Evolutionary conservation across 2,113 vertebrate genomes (phyloP), one percentile per base, ranked within the genome.

Genomic region (Trogon melanurus): DNA sequence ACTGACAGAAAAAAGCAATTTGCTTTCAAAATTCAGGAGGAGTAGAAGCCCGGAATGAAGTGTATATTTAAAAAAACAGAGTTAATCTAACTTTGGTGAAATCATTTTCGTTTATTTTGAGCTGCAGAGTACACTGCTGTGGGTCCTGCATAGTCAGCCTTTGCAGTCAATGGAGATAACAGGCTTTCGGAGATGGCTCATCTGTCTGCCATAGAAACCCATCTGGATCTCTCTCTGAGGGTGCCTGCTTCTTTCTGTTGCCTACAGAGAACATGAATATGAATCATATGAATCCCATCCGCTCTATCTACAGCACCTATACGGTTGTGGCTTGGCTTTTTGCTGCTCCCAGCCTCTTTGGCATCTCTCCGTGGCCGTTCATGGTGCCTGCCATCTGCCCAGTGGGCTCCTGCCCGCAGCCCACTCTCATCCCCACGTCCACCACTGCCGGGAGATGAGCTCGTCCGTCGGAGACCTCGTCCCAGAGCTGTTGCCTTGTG

Each of bases 181-280:
- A 84, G 79, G 65, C 75, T 93, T 83, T 93, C 44, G 45, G 86
- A 74, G 84, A 60, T 67, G 94, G 79, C 76, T 96, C 83, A 91
- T 88, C 91, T 96, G 76, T 88, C 90, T 96, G 91, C 95, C 69
- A 60, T 67, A 91, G 95, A 97, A 92, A 93, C 92, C 94, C 95
- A 96, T 95, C 91, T 96, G 96, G 44, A 78, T 64, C 12, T 1
- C 85, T 95, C 58, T 83, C 56, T 47, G 30, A 86, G 76, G 80
- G 45, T 56, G 65, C 94, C 57, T 89, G 60, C 69, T 92, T 85
- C 82, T 88, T 85, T 92, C 92, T 78, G 34, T 95, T 95, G 92
- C 96, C 91, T 64, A 64, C 0, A 0, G 76, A 92, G 66, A 86
- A 38, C 73, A 93, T 17, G 65, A 51, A 74, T 56, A 71, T 93